phyloP scores from a whole-genome alignment of 2,113 vertebrate genomes.

The Eleginops maclovinus region DNA sequence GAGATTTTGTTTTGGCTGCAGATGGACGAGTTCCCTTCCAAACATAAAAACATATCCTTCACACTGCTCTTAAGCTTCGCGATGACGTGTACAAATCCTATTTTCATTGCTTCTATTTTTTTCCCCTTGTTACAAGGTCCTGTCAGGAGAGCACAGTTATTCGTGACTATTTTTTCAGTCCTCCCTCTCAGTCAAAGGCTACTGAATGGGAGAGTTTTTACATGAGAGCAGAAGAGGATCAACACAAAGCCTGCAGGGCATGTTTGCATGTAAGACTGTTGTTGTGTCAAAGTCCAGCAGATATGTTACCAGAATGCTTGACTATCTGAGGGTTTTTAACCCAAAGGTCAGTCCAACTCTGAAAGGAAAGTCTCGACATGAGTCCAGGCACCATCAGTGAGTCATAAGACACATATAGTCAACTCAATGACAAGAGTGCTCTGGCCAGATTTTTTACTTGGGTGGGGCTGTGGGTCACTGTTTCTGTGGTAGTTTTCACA shows the following conservation, averaged over 20 bases:
- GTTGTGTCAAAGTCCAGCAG: slow-evolving; percentile 29
- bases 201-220: slow-evolving; percentile 1
- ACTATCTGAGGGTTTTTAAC: slow-evolving; percentile 3
- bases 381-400: slow-evolving; percentile 17
- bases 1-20: slow-evolving; percentile 49
- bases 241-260: neutral
- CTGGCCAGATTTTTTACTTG: too few species aligned
- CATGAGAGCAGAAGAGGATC: slow-evolving; percentile 15
- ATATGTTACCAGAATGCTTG: slow-evolving; percentile 26
- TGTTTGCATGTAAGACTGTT: slow-evolving; percentile 26
- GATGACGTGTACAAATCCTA: slow-evolving; percentile 5
- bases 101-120: neutral
- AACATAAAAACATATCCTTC: slow-evolving; percentile 4
- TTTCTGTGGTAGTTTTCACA: too few species aligned
- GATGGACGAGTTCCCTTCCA: slow-evolving; percentile 17
- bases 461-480: too few species aligned
- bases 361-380: slow-evolving; percentile 4
- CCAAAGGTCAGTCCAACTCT: slow-evolving; percentile 23
- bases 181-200: neutral
- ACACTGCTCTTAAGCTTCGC: slow-evolving; percentile 7
- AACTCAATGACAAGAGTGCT: too few species aligned
- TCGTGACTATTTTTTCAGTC: neutral
- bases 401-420: slow-evolving; percentile 6
- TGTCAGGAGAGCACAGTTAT: neutral
- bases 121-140: neutral